Conservation (phyloP, 1,140 invertebrate species). For the Atta colombica region DNA sequence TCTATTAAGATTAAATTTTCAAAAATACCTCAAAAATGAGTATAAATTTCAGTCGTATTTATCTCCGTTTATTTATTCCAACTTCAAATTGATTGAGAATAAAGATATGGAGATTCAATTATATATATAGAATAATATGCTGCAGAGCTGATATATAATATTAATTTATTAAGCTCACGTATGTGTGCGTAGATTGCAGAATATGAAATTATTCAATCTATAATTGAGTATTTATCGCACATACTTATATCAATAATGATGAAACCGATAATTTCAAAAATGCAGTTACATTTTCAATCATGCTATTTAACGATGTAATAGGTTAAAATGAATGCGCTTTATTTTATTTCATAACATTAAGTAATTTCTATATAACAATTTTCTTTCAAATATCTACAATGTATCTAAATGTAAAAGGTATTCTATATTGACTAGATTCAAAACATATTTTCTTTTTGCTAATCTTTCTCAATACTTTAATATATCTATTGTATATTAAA, state of each 20-base stretch:
- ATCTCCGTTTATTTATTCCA: conserved; percentile 12
- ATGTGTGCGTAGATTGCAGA: conserved; percentile 36
- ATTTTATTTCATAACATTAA: conserved; percentile 63
- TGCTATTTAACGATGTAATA: conserved; percentile 52
- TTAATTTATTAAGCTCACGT: conserved; percentile 50
- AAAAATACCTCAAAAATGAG: background rate
- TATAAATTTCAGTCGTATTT: background rate
- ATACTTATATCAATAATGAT: conserved; percentile 41
- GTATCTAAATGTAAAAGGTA: conserved; percentile 67
- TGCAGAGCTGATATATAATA: conserved; percentile 17
- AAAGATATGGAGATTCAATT: conserved; percentile 5
- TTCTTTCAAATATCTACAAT: conserved; percentile 69
- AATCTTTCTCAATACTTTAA: conserved; percentile 32
- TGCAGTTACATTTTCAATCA: conserved; percentile 46
- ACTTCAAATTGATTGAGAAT: background rate
- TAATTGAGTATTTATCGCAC: conserved; percentile 9
- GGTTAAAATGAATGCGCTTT: conserved; percentile 55
- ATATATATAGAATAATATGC: conserved; percentile 41
- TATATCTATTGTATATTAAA: conserved; percentile 48
- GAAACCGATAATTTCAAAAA: conserved; percentile 35
- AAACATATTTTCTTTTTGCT: conserved; percentile 37
- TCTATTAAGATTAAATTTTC: background rate
- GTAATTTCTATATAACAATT: conserved; percentile 73
- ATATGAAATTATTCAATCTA: conserved; percentile 46
- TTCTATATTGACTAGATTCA: conserved; percentile 71